Conservation (phyloP, 2,797 vertebrate species). For the Anabas testudineus region DNA sequence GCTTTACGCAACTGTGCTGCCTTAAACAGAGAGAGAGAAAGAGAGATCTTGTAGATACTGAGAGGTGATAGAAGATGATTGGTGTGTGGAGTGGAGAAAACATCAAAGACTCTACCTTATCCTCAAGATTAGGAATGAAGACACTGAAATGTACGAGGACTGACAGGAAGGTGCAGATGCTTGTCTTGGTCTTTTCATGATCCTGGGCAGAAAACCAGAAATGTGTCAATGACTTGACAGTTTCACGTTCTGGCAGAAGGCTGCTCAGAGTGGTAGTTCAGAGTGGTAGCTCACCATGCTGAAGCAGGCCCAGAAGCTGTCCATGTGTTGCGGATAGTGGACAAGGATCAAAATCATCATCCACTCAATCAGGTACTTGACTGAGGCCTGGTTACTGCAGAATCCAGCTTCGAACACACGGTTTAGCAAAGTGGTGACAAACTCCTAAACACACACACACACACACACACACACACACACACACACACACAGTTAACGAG, state of each 20-base stretch:
- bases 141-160: slow-evolving; percentile 91
- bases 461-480: slow-evolving; percentile 5
- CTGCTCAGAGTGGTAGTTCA: background rate
- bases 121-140: slow-evolving; percentile 84
- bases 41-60: background rate
- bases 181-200: slow-evolving; percentile 93
- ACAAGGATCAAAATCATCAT: slow-evolving; percentile 89
- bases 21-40: slow-evolving; percentile 60
- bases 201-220: slow-evolving; percentile 70
- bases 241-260: background rate
- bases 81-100: background rate
- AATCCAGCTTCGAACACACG: slow-evolving; percentile 90
- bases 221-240: background rate
- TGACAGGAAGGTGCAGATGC: slow-evolving; percentile 93
- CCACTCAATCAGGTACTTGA: slow-evolving; percentile 97
- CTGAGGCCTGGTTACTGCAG: slow-evolving; percentile 92
- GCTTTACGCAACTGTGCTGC: slow-evolving; percentile 84
- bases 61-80: background rate
- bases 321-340: slow-evolving; percentile 86
- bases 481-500: slow-evolving; percentile 25
- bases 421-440: slow-evolving; percentile 84
- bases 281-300: slow-evolving; percentile 72
- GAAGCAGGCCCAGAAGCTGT: slow-evolving; percentile 92
- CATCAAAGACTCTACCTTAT: slow-evolving; percentile 84
- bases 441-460: slow-evolving; percentile 79